A percentile compares a stretch with the other conserved stretches of the same genome.
Conservation (phyloP, 2,113 vertebrate species). For the Chamaetylas fuelleborni region DNA sequence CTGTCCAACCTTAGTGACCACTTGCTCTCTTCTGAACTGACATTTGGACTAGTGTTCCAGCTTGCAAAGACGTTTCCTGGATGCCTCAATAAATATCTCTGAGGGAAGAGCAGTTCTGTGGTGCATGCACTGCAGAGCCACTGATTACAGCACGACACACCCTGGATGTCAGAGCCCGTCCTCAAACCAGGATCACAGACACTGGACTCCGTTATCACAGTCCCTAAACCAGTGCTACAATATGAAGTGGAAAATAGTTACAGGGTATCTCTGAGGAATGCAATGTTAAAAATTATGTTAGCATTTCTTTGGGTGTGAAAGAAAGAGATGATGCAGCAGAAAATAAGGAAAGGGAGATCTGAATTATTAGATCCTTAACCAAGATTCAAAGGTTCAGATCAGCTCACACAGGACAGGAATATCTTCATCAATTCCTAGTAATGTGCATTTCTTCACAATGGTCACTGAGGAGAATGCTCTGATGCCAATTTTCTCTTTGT, state of each 20-base stretch:
- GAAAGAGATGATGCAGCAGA: neutral
- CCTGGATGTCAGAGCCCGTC: neutral
- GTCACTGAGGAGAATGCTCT: neutral
- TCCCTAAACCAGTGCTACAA: neutral
- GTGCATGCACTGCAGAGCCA: neutral
- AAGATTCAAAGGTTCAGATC: neutral
- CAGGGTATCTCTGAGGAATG: neutral
- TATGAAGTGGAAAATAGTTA: neutral
- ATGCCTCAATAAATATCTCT: fast-evolving
- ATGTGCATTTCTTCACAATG: neutral
- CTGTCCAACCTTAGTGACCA: neutral
- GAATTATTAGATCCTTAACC: neutral
- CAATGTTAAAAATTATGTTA: neutral
- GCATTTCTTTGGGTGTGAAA: neutral
- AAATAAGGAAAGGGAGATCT: neutral
- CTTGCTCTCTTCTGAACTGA: neutral
- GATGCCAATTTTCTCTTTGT: neutral
- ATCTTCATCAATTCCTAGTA: neutral
- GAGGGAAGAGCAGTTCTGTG: neutral
- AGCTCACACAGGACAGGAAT: neutral
- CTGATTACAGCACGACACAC: neutral
- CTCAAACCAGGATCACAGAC: neutral
- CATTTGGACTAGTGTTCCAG: neutral
- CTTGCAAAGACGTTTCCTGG: neutral
- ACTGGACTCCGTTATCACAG: neutral